Base-by-base conservation (phyloP, 2,113 vertebrate species). In the Percina caprodes region DNA sequence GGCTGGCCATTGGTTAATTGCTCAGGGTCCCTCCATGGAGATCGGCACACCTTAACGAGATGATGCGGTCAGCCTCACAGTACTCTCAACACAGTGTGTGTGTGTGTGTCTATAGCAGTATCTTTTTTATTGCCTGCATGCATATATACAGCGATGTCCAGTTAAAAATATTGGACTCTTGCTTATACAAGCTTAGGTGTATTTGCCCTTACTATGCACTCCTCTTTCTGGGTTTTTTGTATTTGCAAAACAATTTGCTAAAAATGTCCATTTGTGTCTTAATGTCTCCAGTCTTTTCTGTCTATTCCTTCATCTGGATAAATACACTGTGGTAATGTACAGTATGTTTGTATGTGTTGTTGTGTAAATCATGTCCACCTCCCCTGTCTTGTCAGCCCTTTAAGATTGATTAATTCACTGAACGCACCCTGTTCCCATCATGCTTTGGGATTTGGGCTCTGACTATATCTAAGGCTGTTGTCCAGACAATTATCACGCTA, bases 1-100 rank as follows among this genome's bases (percentile, higher is more conserved):
- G 90, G 77, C 82, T 83, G 88, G 73, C 78, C 79, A 71, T 89
- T 91, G 84, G 81, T 92, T 94, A 93, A 95, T 94, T 94, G 90
- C 90, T 86, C 42, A 35, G 85, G 78, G 82, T 74, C 65, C 55
- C 77, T 80, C 89, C 24, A 33, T 55, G 73, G 79, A 89, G 80
- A 91, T 72, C 45, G 12, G 15, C 18, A 82, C 85, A 88, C 75
- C 82, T 65, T 80, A 88, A 85, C 30, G 33, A 76, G 85, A 82
- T 35, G 66, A 73, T 23, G 54, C 13, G 4, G 21, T 66, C 24
- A 23, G 35, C 63, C 30, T 79, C 67, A 11, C 30, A 30, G 8
- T 51, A 2, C 70, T 48, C 45, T 69, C 4, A 63, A 14, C 35
- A 14, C 2, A 46, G 14, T 69, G 8, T 58, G 14, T 26, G n/a